Base-by-base conservation (phyloP, 2,888 invertebrate species). In the Agelastica alni region DNA sequence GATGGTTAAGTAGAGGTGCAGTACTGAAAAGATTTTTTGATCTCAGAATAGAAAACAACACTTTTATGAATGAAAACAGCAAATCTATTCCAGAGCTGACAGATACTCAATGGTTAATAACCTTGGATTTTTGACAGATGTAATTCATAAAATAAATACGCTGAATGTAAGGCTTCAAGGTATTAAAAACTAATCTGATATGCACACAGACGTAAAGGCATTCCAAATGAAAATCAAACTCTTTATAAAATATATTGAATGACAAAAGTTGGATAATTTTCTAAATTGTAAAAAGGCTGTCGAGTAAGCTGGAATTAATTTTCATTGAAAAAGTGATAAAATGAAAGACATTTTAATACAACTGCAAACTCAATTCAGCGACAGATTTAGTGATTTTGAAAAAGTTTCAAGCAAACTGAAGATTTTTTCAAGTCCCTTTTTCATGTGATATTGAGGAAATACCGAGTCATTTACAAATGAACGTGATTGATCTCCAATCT, bases 21-120 rank as follows among this genome's bases (percentile, higher is more conserved):
- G 56, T 61, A 52, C 48, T 62, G 36, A 61, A 58, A 53, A 28
- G 57, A 36, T 52, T 62, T 17, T 60, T 54, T 47, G 48, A 59
- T n/a, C 30, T 45, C 51, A 36, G 54, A 45, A 51, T 42, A 5
- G 60, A 63, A 58, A 59, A 63, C 43, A 48, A 57, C 57, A 37
- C 52, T 46, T 63, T 59, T 37, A 20, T 41, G 32, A 1, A 34
- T 12, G 14, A 30, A 20, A 12, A 39, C 45, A 32, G 20, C 41
- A 42, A 31, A 12, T 14, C 30, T 46, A 32, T 34, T 10, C 7
- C 12, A 34, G 14, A 34, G 32, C 32, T 34, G 12, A 13, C n/a
- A n/a, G n/a, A 30, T n/a, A 9, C 3, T n/a, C n/a, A 30, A n/a
- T 30, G 30, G 30, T 7, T 30, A 3, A 3, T n/a, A 1, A 22